Evolutionary conservation across 2,113 vertebrate genomes (phyloP).

Genomic region (Cryptomyrus ogoouensis): DNA sequence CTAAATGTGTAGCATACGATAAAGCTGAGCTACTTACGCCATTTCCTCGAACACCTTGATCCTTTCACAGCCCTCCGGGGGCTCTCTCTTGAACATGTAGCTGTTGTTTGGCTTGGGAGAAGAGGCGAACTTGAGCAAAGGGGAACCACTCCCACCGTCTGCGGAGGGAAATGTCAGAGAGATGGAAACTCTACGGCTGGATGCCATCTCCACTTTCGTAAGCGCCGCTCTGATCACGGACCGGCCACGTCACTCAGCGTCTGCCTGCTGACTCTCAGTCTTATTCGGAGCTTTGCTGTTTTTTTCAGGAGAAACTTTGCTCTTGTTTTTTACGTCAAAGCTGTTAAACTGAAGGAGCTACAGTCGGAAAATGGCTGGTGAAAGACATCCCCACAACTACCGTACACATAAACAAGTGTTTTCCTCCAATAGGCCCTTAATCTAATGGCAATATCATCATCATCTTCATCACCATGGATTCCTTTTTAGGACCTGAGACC

Average conservation of each 20-base stretch:
- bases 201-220: neutral
- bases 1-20: neutral
- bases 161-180: conserved; percentile 54
- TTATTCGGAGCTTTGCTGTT: neutral
- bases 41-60: conserved; percentile 97
- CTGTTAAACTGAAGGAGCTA: neutral
- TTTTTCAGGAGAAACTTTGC: neutral
- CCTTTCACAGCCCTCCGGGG: conserved; percentile 95
- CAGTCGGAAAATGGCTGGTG: neutral
- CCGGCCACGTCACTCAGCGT: neutral
- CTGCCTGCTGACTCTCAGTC: neutral
- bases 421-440: neutral
- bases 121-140: conserved; percentile 91
- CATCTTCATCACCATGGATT: neutral
- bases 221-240: neutral
- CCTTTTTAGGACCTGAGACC: neutral
- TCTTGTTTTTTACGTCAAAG: neutral
- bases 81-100: conserved; percentile 98
- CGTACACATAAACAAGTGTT: neutral
- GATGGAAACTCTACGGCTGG: neutral
- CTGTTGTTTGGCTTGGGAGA: conserved; percentile 99
- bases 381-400: neutral
- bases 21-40: conserved; percentile 78
- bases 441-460: neutral
- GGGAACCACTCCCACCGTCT: conserved; percentile 89